These are phyloP conservation scores for Criorhina ranunculi DNA, from an alignment of 2,888 invertebrate genomes.

Conservation along the genomic window DNA sequence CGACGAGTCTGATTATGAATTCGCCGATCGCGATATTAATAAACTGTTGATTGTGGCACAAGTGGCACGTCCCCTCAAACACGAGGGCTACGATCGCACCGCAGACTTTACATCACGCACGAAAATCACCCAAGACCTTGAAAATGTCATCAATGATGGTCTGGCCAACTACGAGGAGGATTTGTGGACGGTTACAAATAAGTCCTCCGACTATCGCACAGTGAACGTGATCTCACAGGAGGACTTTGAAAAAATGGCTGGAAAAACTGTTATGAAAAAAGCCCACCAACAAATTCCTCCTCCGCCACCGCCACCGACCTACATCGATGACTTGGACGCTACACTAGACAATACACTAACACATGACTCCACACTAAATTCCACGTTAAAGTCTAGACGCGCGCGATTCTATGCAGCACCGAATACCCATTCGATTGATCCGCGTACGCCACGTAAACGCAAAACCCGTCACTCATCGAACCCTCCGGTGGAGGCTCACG, in stretches of 20 bases:
- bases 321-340: conserved; percentile 83
- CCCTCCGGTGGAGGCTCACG: conserved; percentile 97
- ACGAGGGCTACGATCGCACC: conserved; percentile 95
- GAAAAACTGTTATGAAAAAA: conserved; percentile 87
- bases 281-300: conserved; percentile 91
- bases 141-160: conserved; percentile 98
- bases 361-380: conserved; percentile 78
- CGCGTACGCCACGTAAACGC: conserved; percentile 91
- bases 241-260: conserved; percentile 92
- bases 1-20: conserved; percentile 93
- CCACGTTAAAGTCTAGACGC: conserved; percentile 84
- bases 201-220: conserved; percentile 89
- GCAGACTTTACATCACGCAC: conserved; percentile 95
- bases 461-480: conserved; percentile 97
- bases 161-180: conserved; percentile 98
- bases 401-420: conserved; percentile 97
- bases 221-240: conserved; percentile 95
- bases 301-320: conserved; percentile 92
- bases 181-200: conserved; percentile 89
- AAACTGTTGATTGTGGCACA: conserved; percentile 98
- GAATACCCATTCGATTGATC: conserved; percentile 89
- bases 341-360: conserved; percentile 77
- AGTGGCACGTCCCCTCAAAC: conserved; percentile 88
- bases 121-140: conserved; percentile 97
- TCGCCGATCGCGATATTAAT: conserved; percentile 96